A percentile compares a stretch with the other conserved stretches of the same genome.
These are phyloP conservation scores for Heliconius nattereri DNA, from an alignment of 1,140 invertebrate species.

Conservation along the genomic window DNA sequence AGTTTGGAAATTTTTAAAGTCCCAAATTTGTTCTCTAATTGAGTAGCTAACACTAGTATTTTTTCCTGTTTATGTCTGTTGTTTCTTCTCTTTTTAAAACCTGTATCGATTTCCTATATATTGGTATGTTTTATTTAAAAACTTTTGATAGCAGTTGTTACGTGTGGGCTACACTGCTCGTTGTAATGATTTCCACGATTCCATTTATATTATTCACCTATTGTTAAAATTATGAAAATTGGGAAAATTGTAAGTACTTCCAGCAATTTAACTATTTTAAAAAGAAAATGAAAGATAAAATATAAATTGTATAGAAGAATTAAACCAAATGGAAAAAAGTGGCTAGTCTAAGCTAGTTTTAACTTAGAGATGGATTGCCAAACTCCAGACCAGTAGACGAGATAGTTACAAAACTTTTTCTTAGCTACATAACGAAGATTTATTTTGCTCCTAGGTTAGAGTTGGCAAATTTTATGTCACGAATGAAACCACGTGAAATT, in stretches of 20 bases:
- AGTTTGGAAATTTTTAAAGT: not conserved
- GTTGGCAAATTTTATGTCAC: not conserved
- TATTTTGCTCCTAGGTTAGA: not conserved
- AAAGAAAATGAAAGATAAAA: not conserved
- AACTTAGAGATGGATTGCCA: not conserved
- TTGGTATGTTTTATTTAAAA: no score
- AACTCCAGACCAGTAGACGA: not conserved
- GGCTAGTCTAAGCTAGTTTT: no score
- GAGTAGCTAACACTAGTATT: no score
- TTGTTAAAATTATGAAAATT: not conserved
- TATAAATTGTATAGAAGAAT: not conserved
- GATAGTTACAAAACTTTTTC: slow-evolving; percentile 24
- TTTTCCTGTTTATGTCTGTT: no score
- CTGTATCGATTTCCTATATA: no score
- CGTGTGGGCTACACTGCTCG: not conserved
- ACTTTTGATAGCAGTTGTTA: not conserved
- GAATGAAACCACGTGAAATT: not conserved
- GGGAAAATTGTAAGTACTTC: not conserved
- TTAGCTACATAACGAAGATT: slow-evolving; percentile 14
- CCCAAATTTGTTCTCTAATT: not conserved
- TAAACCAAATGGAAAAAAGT: not conserved
- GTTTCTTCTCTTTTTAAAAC: no score
- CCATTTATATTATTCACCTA: not conserved
- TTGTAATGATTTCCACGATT: not conserved
- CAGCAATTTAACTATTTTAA: not conserved